A percentile compares a stretch with the other conserved stretches of the same genome.
phyloP scores from a whole-genome alignment of 2,113 vertebrate genomes.

The pig (Sus scrofa) region T2T-Sscrofa CM000825.6:25262501-25263000 shows the following conservation, averaged over 20 bases:
- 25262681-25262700: conserved; percentile 70
- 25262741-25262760: conserved; percentile 99
- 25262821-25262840: conserved; percentile 98
- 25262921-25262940: not conserved
- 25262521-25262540: too few species aligned
- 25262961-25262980: not conserved
- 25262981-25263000: not conserved
- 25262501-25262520: too few species aligned
- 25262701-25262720: conserved; percentile 91
- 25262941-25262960: not conserved
- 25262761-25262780: conserved; percentile 98
- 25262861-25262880: conserved; percentile 96
- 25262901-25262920: not conserved
- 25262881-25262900: conserved; percentile 93
- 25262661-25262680: not conserved
- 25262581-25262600: not conserved
- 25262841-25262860: conserved; percentile 99
- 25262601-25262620: not conserved
- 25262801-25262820: conserved; percentile 97
- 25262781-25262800: conserved; percentile 98
- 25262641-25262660: not conserved
- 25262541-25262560: too few species aligned
- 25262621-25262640: accelerated
- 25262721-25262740: conserved; percentile 97
- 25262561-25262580: too few species aligned